These are phyloP conservation scores for Silurus glanis DNA, from an alignment of 2,113 vertebrate species.

Conservation along the genomic window DNA sequence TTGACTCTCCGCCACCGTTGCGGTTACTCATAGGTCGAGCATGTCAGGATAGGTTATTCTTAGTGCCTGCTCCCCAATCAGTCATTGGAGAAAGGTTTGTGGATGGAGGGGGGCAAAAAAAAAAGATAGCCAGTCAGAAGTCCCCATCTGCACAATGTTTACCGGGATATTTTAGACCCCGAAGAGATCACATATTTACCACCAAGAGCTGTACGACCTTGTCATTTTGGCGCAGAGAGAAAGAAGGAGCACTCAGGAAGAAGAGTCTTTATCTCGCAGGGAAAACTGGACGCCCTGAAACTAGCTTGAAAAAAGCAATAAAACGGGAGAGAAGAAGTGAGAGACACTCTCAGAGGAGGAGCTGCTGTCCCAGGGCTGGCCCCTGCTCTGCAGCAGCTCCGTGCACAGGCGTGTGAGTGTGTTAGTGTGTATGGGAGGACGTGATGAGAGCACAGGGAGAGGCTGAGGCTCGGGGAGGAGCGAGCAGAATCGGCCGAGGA, in stretches of 20 bases:
- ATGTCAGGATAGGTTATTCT: slow-evolving; percentile 78
- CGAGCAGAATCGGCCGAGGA: slow-evolving; percentile 54
- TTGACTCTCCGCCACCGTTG: slow-evolving; percentile 64
- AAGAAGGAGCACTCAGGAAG: background rate
- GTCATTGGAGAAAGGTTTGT: slow-evolving; percentile 77
- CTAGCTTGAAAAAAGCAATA: slow-evolving; percentile 24
- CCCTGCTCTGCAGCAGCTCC: slow-evolving; percentile 61
- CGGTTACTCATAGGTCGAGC: slow-evolving; percentile 82
- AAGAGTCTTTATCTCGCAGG: background rate
- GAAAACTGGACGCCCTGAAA: slow-evolving; percentile 22
- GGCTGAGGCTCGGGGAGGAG: slow-evolving; percentile 61
- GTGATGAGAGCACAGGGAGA: slow-evolving; percentile 78
- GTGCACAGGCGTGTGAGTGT: slow-evolving; percentile 20
- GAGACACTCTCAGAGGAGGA: slow-evolving; percentile 64
- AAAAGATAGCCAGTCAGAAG: slow-evolving; percentile 75
- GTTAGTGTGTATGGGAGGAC: slow-evolving; percentile 56
- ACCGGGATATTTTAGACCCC: slow-evolving; percentile 67
- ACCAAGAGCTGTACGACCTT: slow-evolving; percentile 66
- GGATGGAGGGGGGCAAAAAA: slow-evolving; percentile 81
- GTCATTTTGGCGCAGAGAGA: slow-evolving; percentile 67
- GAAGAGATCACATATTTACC: slow-evolving; percentile 74
- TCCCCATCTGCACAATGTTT: slow-evolving; percentile 74
- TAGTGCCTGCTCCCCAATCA: slow-evolving; percentile 75
- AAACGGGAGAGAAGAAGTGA: slow-evolving; percentile 40
- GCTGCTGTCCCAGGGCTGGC: slow-evolving; percentile 73